Evolutionary conservation across 1,140 invertebrate genomes (phyloP), one percentile per base, ranked within the genome.

Genomic region (Ditylenchus dipsaci): DNA sequence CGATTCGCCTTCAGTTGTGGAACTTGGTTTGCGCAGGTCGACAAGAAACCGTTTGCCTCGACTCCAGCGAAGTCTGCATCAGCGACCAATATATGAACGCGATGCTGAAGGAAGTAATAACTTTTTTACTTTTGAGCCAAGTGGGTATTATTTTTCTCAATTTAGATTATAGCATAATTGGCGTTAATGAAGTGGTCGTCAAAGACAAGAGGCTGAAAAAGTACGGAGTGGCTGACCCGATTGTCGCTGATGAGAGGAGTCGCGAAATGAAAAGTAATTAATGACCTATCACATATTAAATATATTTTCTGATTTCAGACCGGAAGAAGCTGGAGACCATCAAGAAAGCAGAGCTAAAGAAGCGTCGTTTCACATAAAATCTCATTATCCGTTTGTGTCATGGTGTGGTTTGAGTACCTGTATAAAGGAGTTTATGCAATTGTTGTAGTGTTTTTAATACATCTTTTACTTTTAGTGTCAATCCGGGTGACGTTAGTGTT

Each of bases 101-200:
- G 67, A 68, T 30, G 27, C 11, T 19, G 26, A 68, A 17, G 67
- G 67, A 65, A 65, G 67, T 68, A 56, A 23, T 30, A n/a, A 42
- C 3, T 38, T 38, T 38, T 11, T 38, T 38, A 5, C 33, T 11
- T 38, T 5, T 5, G 3, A 38, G 11, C 11, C 33, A 38, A 38
- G 33, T 38, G 3, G 3, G 3, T 38, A 38, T 38, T 5, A 5
- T 3, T 38, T 11, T 38, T 38, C 8, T 65, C 21, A 38, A 38
- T 63, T 45, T 43, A 68, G 67, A 68, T 59, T 59, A 33, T 30
- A 53, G 23, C 13, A 30, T 68, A 15, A 59, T 68, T 21, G 67
- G 67, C 11, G 60, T 23, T 1, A 67, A 30, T 21, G 30, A 68
- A 29, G 27, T 63, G 38, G 61, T 61, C 1, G 11, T 65, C 26